Base-by-base conservation (phyloP, 2,888 invertebrate genomes). In the Heliconius cydno region DNA sequence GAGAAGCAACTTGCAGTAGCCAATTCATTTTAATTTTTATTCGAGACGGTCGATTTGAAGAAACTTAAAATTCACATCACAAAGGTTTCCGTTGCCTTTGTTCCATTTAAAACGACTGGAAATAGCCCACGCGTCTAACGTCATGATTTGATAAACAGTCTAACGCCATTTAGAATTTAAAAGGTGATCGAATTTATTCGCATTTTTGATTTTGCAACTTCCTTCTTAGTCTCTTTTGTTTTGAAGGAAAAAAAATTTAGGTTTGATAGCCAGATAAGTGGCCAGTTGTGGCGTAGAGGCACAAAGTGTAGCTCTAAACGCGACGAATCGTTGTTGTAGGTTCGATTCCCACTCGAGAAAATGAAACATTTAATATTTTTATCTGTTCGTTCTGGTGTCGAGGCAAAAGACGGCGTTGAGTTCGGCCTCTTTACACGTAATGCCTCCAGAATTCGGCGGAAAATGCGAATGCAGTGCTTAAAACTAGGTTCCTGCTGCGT, bases 21-120 rank as follows among this genome's bases (percentile, higher is more conserved):
- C 34, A 67, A 22, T 75, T 25, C 60, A 70, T 75, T 57, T 74
- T 12, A 52, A 72, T 52, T 76, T 76, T 80, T 77, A 60, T 79
- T 72, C 79, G 60, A 75, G 77, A 73, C 79, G 63, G 68, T 60
- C 38, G 73, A 71, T 75, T 70, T 80, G 73, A 79, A 70, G 79
- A 38, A 65, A 74, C 60, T 80, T 80, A 65, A 79, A 28, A 82
- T 82, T 82, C 79, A 73, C 77, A 76, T 79, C 82, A 80, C 79
- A 76, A 38, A 65, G 65, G 30, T 66, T 76, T 74, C 75, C 76
- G 80, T 77, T 65, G 77, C 52, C 30, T 76, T 52, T 76, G 76
- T 82, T 77, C 75, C 79, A 71, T 80, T 77, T 77, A 67, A 77
- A 77, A 77, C 71, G 34, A 41, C 52, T 77, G 60, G 28, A 77